Conservation (phyloP, 2,888 invertebrate species). For the Plagodis dolabraria region DNA sequence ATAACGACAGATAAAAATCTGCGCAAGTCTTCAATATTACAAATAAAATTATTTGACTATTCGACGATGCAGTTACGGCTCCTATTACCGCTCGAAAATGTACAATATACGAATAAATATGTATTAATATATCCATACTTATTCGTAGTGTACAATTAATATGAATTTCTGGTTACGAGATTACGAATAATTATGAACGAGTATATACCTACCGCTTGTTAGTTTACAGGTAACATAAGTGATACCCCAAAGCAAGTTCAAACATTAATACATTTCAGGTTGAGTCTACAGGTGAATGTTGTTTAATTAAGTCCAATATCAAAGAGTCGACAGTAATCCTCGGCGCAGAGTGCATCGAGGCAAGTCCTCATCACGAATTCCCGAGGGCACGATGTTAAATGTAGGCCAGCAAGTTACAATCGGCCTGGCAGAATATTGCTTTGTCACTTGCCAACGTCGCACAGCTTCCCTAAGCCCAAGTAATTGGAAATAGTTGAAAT, state of each 20-base stretch:
- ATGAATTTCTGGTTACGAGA: too few species aligned
- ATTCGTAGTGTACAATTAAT: not conserved
- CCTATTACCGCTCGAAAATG: conserved; percentile 30
- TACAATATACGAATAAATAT: conserved; percentile 13
- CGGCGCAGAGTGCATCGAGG: conserved; percentile 68
- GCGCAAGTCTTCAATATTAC: conserved; percentile 57
- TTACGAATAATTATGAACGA: not conserved
- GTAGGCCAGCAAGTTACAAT: conserved; percentile 79
- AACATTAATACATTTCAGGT: conserved; percentile 4
- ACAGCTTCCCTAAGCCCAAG: conserved; percentile 79
- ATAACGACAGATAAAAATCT: conserved; percentile 62
- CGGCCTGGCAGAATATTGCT: conserved; percentile 79
- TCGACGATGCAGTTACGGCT: conserved; percentile 41
- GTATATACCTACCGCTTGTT: not conserved
- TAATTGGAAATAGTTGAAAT: conserved; percentile 85
- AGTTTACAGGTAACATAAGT: not conserved
- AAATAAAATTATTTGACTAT: conserved; percentile 64
- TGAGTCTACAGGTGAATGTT: conserved; percentile 4
- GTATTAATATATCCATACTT: conserved; percentile 5
- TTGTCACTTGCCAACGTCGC: conserved; percentile 82
- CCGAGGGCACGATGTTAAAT: conserved; percentile 78
- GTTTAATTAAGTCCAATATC: conserved; percentile 40
- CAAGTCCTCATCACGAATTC: conserved; percentile 78
- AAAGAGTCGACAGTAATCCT: conserved; percentile 69
- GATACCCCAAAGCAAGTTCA: not conserved